phyloP scores from a whole-genome alignment of 2,888 invertebrate genomes.

The Acanthosepion lycidas region DNA sequence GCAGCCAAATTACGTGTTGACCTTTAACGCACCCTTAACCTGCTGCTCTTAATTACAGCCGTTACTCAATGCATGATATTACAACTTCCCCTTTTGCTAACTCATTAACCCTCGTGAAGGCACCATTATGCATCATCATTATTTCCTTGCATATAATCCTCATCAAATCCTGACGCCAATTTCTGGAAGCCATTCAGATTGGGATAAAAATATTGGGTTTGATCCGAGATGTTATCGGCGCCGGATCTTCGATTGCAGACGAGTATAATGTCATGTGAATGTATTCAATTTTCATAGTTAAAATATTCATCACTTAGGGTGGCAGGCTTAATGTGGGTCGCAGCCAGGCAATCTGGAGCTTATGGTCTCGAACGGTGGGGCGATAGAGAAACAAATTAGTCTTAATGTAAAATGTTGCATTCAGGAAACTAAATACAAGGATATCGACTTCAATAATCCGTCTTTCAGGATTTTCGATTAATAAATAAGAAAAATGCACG shows the following conservation, averaged over 20 bases:
- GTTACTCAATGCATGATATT: neutral
- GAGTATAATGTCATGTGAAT: neutral
- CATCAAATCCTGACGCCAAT: neutral
- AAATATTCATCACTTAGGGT: neutral
- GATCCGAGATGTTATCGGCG: neutral
- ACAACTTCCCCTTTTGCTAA: no score
- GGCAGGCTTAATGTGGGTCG: neutral
- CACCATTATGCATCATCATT: neutral
- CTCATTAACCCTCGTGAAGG: neutral
- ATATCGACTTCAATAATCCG: neutral
- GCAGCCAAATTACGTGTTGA: no score
- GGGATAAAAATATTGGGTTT: slow-evolving; percentile 33
- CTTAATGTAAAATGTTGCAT: neutral
- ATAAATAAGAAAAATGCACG: no score
- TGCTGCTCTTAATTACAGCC: no score
- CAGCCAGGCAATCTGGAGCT: neutral
- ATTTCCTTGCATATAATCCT: neutral
- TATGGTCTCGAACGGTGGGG: neutral
- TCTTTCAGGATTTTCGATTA: no score
- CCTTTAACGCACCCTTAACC: no score
- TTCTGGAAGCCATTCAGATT: neutral
- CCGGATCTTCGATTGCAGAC: neutral
- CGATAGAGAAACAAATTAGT: neutral
- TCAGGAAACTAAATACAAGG: neutral
- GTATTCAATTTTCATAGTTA: slow-evolving; percentile 5